Evolutionary conservation across 2,797 vertebrate species (phyloP), one percentile per base, ranked within the genome.

Genomic region (Lindbergichthys nudifrons): DNA sequence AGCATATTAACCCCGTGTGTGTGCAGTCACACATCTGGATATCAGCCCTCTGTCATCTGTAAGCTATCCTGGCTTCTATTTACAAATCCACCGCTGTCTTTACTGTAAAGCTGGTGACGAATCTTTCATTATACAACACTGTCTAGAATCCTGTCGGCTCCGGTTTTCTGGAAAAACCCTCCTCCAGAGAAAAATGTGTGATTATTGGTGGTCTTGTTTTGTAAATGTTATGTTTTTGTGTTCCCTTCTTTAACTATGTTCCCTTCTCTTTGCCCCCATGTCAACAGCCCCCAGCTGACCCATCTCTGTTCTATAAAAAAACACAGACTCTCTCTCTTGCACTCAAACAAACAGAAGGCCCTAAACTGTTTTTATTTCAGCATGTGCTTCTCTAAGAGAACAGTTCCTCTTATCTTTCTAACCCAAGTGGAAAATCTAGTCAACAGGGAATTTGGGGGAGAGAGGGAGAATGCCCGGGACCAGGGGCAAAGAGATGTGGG

Each of bases 351-450:
- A 70, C 77, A 66, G 10, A 70, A 42, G 21, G 23, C 57, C 52
- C 57, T 68, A 60, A 77, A 77, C 70, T 48, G 65, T 50, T 82
- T 36, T 74, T 63, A 75, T 82, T 86, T 71, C 26, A 52, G 30
- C 36, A 56, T 85, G 78, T 87, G 83, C 67, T 81, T 69, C 78
- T 80, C 74, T 70, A 54, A 66, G 75, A 84, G 81, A 88, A 87
- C 80, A 80, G 80, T 82, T 77, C 47, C 63, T 65, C 75, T 87
- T 87, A 91, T 93, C 90, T 89, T 77, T 77, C 26, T 79, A 87
- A 84, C 75, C 75, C 70, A 82, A 88, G 75, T 87, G 87, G 88
- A 91, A 92, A 75, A 86, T 92, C 23, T 26, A 36, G 72, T 79
- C 88, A 70, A 19, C 45, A 19, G 84, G 86, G 90, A 86, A 76